phyloP scores from a whole-genome alignment of 2,113 vertebrate species.

The Myotis brandtii region DNA sequence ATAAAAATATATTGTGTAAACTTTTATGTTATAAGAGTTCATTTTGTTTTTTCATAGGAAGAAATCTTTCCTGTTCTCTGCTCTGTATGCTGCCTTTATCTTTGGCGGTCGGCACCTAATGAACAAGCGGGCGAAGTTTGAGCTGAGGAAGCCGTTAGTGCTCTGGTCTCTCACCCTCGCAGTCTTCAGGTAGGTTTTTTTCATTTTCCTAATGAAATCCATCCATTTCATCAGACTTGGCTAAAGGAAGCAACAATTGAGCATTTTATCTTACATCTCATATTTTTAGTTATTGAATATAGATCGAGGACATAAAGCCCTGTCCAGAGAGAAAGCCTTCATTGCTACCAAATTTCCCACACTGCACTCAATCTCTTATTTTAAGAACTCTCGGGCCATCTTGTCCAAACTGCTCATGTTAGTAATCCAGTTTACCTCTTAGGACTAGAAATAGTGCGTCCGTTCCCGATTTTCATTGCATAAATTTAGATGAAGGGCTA shows the following conservation, averaged over 20 bases:
- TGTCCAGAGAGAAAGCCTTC: not conserved
- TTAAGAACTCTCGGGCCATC: not conserved
- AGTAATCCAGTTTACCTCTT: not conserved
- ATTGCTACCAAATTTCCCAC: not conserved
- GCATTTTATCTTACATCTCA: not conserved
- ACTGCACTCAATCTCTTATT: rapidly evolving
- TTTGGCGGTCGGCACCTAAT: constrained; percentile 97
- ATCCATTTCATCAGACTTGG: not conserved
- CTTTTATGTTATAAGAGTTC: not conserved
- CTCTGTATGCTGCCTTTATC: constrained; percentile 97
- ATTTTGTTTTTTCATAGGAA: constrained; percentile 89
- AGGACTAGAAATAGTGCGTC: not conserved
- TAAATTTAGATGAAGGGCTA: not conserved
- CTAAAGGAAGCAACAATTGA: not conserved
- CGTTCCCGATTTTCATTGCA: not conserved
- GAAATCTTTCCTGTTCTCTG: constrained; percentile 98
- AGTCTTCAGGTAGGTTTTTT: constrained; percentile 91
- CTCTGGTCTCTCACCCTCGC: constrained; percentile 99
- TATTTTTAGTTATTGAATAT: not conserved
- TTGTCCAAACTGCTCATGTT: not conserved
- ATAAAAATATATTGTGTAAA: not conserved
- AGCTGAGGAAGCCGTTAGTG: constrained; percentile 97
- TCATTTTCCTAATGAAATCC: not conserved
- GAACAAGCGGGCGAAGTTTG: constrained; percentile 99
- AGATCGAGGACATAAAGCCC: not conserved